Base-by-base conservation (phyloP, 2,113 vertebrate species). In the Clinocottus analis region DNA sequence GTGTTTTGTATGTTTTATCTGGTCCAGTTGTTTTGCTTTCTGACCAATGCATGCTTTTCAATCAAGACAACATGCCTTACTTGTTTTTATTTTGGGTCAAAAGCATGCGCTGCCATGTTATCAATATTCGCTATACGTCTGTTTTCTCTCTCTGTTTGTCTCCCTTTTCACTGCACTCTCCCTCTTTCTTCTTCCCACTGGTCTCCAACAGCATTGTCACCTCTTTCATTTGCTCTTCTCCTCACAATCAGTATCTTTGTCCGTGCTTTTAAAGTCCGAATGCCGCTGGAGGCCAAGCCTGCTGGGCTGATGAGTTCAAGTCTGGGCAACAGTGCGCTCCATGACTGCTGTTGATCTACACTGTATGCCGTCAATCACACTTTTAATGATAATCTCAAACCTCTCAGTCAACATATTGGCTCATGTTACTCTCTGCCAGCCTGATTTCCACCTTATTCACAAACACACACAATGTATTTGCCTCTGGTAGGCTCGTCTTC, bases 331-430 rank as follows among this genome's bases (percentile, higher is more conserved):
- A 45, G 63, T 74, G 41, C 51, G 19, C 51, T 74, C 41, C 29
- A 4, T 17, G 29, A 58, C 58, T 75, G 60, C 58, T 53, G 56
- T 82, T 82, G 56, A 79, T 85, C 68, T 77, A 51, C 62, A 63
- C 43, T 19, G 39, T 83, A 19, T 86, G 43, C 59, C 53, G 19
- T 66, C 65, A 77, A 71, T 45, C 65, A 58, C 35, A 75, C 71
- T 76, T 77, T 71, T 82, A 72, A 79, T 64, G 63, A 33, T 60
- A 68, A 63, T 62, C 65, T 72, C 67, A 84, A 78, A 70, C 33
- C 14, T 56, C 63, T 80, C 55, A 23, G 53, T 69, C 64, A 86
- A 84, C 73, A 84, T 37, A 62, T 55, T n/a, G 59, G 71, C 1
- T 80, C 25, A 19, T 43, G 51, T 49, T 83, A 4, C 55, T 58